Conservation (phyloP, 1,140 invertebrate species). For the Akabosia matsudoensis region DNA sequence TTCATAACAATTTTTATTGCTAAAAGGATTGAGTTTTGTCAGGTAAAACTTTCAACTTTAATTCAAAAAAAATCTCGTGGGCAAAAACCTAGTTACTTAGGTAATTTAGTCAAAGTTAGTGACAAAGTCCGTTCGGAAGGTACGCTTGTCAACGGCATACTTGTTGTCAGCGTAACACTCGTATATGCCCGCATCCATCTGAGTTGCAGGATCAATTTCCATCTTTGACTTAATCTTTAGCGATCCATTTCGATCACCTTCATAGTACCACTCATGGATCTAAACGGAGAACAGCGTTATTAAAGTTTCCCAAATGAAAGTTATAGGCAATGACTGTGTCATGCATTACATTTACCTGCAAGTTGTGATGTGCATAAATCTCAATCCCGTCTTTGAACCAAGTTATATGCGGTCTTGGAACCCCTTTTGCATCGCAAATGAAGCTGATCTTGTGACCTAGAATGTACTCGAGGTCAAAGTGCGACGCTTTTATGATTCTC, state of each 20-base stretch:
- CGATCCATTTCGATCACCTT: conserved; percentile 56
- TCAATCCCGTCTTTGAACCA: conserved; percentile 82
- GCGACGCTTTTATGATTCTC: conserved; percentile 81
- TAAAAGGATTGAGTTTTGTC: too few relatives aligned
- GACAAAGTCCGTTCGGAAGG: conserved; percentile 87
- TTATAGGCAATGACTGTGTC: too few relatives aligned
- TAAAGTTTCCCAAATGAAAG: not conserved
- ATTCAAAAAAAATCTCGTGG: too few relatives aligned
- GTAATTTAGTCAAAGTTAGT: conserved; percentile 72
- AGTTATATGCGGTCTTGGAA: conserved; percentile 55
- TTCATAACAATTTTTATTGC: too few relatives aligned
- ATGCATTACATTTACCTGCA: conserved; percentile 66
- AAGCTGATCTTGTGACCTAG: conserved; percentile 89
- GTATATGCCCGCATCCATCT: conserved; percentile 87
- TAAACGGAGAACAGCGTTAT: conserved; percentile 49
- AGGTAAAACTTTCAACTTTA: too few relatives aligned
- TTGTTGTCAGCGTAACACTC: conserved; percentile 89
- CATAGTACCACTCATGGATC: conserved; percentile 82
- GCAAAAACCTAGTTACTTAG: not conserved
- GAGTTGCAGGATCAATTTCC: conserved; percentile 88
- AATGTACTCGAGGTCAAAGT: conserved; percentile 89
- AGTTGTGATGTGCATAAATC: conserved; percentile 79
- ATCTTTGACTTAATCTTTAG: conserved; percentile 80
- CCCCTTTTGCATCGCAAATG: conserved; percentile 79
- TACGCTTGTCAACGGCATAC: conserved; percentile 83